phyloP scores from a whole-genome alignment of 2,888 invertebrate species.

The Eucriotettix oculatus region DNA sequence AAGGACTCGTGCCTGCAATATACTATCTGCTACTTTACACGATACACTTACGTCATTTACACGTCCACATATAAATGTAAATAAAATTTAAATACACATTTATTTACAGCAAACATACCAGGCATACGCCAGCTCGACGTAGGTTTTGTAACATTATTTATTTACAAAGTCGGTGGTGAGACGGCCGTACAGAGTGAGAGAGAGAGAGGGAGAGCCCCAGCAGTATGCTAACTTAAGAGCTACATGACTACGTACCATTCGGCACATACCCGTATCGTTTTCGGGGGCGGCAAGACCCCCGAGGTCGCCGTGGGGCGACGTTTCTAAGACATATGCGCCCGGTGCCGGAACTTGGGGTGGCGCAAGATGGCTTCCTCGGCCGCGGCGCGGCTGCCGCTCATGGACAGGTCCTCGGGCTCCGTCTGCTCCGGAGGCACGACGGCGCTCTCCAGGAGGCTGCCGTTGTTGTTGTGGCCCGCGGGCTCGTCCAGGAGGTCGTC shows the following conservation, averaged over 20 bases:
- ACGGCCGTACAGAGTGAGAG: too few relatives aligned
- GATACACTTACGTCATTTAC: too few relatives aligned
- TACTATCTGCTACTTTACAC: too few relatives aligned
- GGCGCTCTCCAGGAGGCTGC: constrained; percentile 15
- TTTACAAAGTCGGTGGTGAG: too few relatives aligned
- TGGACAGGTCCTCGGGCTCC: constrained; percentile 78
- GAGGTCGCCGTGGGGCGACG: not conserved
- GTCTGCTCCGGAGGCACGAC: constrained; percentile 61
- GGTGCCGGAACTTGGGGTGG: constrained; percentile 14
- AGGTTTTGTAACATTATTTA: too few relatives aligned
- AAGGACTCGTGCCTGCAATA: too few relatives aligned
- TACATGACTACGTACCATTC: constrained; percentile 10
- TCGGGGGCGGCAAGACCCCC: not conserved
- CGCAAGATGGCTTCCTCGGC: constrained; percentile 14
- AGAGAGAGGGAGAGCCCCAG: too few relatives aligned
- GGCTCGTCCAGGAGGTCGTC: constrained; percentile 11
- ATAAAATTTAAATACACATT: too few relatives aligned
- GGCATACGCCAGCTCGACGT: too few relatives aligned
- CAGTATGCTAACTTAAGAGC: not conserved
- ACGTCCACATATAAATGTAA: too few relatives aligned
- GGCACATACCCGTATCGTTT: constrained; percentile 13
- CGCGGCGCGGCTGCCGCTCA: constrained; percentile 23
- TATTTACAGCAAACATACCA: too few relatives aligned
- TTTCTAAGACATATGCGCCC: not conserved
- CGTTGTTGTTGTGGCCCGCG: constrained; percentile 13